A percentile compares a stretch with the other conserved stretches of the same genome.
Conservation (phyloP, 2,797 vertebrate species). For the Hyperoplus lanceolatus region DNA sequence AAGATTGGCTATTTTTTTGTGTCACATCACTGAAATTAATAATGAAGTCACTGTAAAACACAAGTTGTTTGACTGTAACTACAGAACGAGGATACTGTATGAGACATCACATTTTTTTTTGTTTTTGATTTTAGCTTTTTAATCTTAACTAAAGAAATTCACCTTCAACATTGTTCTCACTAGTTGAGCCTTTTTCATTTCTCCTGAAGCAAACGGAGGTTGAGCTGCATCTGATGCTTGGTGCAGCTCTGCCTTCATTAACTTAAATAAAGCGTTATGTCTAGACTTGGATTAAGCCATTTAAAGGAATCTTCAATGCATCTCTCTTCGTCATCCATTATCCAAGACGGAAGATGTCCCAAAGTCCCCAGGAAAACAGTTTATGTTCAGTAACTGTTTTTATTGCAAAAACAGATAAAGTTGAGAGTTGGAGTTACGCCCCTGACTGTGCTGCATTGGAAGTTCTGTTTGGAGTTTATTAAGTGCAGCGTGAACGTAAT, state of each 20-base stretch:
- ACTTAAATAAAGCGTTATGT: slow-evolving; percentile 37
- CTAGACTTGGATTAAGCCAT: slow-evolving; percentile 27
- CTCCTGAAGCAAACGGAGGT: background rate
- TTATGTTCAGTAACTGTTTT: slow-evolving; percentile 1
- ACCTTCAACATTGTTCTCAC: slow-evolving; percentile 8
- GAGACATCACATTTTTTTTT: background rate
- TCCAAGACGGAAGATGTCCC: slow-evolving; percentile 9
- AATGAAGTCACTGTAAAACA: background rate
- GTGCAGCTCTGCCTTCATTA: slow-evolving; percentile 26
- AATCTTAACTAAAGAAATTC: background rate
- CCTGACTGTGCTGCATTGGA: background rate
- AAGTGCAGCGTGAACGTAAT: slow-evolving; percentile 10
- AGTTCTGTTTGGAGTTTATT: slow-evolving; percentile 20
- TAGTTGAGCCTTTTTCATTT: background rate
- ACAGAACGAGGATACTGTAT: background rate
- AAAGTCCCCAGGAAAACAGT: slow-evolving; percentile 9
- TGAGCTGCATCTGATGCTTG: background rate
- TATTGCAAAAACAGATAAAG: slow-evolving; percentile 4
- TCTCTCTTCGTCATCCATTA: slow-evolving; percentile 36
- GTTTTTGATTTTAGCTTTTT: background rate
- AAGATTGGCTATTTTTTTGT: background rate
- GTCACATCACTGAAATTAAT: slow-evolving; percentile 11
- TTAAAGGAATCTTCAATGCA: slow-evolving; percentile 31
- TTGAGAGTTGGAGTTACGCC: background rate
- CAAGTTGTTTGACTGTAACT: background rate